These are phyloP conservation scores for Diaperis boleti DNA, from an alignment of 2,888 invertebrate genomes.

Conservation along the genomic window DNA sequence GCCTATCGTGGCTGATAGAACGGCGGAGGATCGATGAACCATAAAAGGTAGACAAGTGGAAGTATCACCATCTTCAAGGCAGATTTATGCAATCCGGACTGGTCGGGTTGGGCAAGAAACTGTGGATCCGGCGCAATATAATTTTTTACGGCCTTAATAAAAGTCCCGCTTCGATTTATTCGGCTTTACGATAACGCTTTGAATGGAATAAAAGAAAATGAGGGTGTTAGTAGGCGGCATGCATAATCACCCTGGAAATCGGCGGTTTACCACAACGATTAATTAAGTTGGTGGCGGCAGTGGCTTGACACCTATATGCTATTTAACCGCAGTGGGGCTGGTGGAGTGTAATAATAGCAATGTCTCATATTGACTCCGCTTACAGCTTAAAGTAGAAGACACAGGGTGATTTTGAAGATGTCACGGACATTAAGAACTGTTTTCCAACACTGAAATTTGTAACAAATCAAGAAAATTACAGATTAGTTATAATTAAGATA, in stretches of 20 bases:
- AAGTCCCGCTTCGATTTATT: slow-evolving; percentile 41
- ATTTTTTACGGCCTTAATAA: slow-evolving; percentile 43
- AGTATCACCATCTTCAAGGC: slow-evolving; percentile 15
- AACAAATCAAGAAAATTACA: no score
- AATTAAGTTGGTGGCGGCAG: slow-evolving; percentile 47
- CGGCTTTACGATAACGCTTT: slow-evolving; percentile 39
- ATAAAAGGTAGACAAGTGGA: slow-evolving; percentile 23
- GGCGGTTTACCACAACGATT: slow-evolving; percentile 44
- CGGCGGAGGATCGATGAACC: not conserved
- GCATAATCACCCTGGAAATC: slow-evolving; percentile 45
- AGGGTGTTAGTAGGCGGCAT: slow-evolving; percentile 46
- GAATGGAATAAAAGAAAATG: slow-evolving; percentile 43
- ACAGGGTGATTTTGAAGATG: no score
- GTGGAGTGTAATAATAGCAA: no score
- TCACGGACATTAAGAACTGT: no score
- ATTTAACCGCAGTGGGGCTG: not conserved
- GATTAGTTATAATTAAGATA: no score
- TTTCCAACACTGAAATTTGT: no score
- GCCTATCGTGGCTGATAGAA: slow-evolving; percentile 12
- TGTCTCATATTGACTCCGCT: no score
- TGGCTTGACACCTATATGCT: slow-evolving; percentile 29
- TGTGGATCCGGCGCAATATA: slow-evolving; percentile 37
- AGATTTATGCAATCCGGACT: slow-evolving; percentile 24
- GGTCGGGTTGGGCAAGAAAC: slow-evolving; percentile 24
- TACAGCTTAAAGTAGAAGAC: no score